These are phyloP conservation scores for Sylvietta virens DNA, from an alignment of 2,113 vertebrate genomes.

Conservation along the genomic window DNA sequence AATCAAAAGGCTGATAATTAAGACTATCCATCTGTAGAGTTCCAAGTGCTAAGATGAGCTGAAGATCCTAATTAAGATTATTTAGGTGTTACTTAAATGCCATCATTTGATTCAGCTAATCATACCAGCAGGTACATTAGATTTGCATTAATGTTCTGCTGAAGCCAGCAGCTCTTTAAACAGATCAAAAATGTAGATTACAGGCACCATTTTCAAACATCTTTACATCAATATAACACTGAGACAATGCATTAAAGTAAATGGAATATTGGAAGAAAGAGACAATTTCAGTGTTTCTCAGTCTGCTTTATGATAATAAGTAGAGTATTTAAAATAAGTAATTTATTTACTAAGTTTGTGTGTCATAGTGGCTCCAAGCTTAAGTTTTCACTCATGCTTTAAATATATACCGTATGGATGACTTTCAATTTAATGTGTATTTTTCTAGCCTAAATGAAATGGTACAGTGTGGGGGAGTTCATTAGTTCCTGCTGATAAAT, in stretches of 20 bases:
- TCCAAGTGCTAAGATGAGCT: conserved; percentile 79
- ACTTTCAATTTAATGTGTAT: background rate
- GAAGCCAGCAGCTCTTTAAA: conserved; percentile 75
- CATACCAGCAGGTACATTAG: conserved; percentile 83
- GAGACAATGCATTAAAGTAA: conserved; percentile 64
- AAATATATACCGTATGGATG: background rate
- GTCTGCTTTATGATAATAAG: conserved; percentile 60
- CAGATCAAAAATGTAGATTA: conserved; percentile 75
- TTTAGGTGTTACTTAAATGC: conserved; percentile 84
- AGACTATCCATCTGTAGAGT: conserved; percentile 82
- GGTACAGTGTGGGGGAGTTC: background rate
- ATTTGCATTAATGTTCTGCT: conserved; percentile 82
- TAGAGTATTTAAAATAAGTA: conserved; percentile 64
- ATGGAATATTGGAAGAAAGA: conserved; percentile 16
- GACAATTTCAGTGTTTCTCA: conserved; percentile 21
- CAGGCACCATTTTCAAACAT: conserved; percentile 61
- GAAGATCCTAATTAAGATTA: conserved; percentile 85
- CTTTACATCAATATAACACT: conserved; percentile 62
- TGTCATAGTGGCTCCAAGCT: background rate
- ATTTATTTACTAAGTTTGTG: conserved; percentile 41
- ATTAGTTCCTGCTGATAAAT: background rate
- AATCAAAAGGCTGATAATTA: conserved; percentile 86
- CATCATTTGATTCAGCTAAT: conserved; percentile 86
- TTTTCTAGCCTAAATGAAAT: background rate
- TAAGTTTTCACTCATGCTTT: background rate